Conservation (phyloP, 2,888 invertebrate genomes). For the Flabesymbios commensalis region DNA sequence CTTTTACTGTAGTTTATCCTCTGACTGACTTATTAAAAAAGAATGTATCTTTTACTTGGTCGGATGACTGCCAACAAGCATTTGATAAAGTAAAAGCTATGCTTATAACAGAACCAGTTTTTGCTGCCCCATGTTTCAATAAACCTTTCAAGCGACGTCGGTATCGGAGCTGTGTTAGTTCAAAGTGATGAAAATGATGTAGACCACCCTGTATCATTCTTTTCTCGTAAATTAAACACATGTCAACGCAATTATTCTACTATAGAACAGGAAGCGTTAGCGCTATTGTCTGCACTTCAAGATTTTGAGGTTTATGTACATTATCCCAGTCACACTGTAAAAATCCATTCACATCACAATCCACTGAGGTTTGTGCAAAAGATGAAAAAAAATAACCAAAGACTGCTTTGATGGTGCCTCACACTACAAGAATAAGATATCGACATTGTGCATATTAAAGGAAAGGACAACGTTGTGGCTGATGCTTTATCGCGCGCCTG, state of each 20-base stretch:
- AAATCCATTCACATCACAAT: background rate
- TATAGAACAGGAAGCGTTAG: conserved; percentile 18
- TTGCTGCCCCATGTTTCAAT: background rate
- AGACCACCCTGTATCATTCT: conserved; percentile 3
- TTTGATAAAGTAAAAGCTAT: background rate
- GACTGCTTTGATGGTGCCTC: background rate
- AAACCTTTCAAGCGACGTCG: background rate
- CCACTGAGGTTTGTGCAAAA: background rate
- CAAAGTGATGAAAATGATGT: background rate
- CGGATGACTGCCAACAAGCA: background rate
- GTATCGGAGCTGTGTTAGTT: background rate
- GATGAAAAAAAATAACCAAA: conserved; percentile 5
- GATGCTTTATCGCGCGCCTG: conserved; percentile 2
- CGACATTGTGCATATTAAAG: background rate
- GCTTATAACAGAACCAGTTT: background rate
- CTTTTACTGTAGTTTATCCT: background rate
- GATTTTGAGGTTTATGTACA: conserved; percentile 16
- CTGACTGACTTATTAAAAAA: background rate
- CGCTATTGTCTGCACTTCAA: conserved; percentile 10
- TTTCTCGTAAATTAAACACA: conserved; percentile 4
- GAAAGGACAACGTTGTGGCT: background rate
- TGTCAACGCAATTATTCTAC: conserved; percentile 18
- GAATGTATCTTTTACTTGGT: background rate
- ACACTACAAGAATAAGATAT: background rate
- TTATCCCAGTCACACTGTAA: background rate